Percentiles rank a stretch among this genome's conserved stretches.
These are phyloP conservation scores for Corvus cornix DNA, from an alignment of 2,113 vertebrate genomes.

Conservation along the genomic window DNA sequence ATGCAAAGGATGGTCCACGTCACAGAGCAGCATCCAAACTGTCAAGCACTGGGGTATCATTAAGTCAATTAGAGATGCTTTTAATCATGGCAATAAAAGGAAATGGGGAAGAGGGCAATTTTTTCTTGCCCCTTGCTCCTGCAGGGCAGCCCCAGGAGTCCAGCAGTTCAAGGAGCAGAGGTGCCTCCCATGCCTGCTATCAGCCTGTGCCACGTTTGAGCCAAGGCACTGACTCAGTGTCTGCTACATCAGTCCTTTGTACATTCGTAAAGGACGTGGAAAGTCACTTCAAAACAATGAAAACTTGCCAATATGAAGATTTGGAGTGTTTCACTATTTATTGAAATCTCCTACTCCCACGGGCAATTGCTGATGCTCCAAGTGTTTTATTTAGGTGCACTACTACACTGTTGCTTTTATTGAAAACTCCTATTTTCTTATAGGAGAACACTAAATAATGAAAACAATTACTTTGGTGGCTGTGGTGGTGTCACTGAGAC, in stretches of 20 bases:
- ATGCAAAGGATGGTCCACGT: neutral
- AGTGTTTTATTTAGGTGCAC: neutral
- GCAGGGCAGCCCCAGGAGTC: neutral
- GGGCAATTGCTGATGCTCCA: neutral
- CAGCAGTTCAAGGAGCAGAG: neutral
- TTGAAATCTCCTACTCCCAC: neutral
- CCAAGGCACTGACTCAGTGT: neutral
- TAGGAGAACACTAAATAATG: neutral
- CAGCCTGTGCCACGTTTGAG: neutral
- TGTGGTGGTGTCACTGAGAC: neutral
- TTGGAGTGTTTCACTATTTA: neutral
- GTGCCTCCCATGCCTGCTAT: rapidly evolving
- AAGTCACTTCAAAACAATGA: neutral
- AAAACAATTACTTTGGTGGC: neutral
- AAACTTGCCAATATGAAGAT: neutral
- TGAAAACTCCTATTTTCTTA: neutral
- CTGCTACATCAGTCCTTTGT: neutral
- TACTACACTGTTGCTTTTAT: neutral
- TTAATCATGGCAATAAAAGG: neutral
- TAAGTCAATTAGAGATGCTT: neutral
- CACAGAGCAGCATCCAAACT: neutral
- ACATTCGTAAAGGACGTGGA: neutral
- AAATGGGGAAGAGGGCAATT: neutral
- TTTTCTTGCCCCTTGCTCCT: neutral
- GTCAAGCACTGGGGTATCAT: neutral